Evolutionary conservation across 1,140 invertebrate genomes (phyloP).

Genomic region (Drosophila miranda): DNA sequence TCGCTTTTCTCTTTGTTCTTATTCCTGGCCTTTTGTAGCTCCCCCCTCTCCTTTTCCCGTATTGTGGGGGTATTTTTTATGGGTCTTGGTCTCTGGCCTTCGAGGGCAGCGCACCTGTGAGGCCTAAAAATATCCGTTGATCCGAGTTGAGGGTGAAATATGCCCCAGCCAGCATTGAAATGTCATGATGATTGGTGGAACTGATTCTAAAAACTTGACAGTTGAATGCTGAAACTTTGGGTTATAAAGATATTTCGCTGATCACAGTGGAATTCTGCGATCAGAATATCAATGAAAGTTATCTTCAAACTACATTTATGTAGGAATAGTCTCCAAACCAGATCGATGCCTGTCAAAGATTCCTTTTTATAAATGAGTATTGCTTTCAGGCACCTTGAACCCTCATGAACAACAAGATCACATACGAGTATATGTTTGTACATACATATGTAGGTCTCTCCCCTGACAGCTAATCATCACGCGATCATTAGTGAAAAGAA

Average conservation of each 20-base stretch:
- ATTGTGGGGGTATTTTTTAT: slow-evolving; percentile 20
- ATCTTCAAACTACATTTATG: too few species aligned
- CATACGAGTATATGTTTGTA: too few species aligned
- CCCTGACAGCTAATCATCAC: slow-evolving; percentile 23
- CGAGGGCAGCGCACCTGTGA: slow-evolving; percentile 61
- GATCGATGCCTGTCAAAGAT: too few species aligned
- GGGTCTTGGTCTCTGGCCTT: slow-evolving; percentile 51
- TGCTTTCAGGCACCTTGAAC: not conserved
- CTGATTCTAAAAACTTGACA: slow-evolving; percentile 14
- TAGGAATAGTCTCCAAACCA: not conserved
- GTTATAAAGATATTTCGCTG: too few species aligned
- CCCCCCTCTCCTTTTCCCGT: not conserved
- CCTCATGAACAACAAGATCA: too few species aligned
- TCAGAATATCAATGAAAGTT: too few species aligned
- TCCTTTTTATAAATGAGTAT: too few species aligned
- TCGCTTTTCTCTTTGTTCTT: slow-evolving; percentile 33
- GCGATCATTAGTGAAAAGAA: slow-evolving; percentile 37
- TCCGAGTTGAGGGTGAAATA: slow-evolving; percentile 1
- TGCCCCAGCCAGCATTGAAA: slow-evolving; percentile 36
- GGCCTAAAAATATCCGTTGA: slow-evolving; percentile 33
- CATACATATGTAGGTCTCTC: too few species aligned
- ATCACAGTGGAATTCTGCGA: too few species aligned
- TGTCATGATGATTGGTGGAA: slow-evolving; percentile 20
- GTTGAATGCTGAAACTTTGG: slow-evolving; percentile 24
- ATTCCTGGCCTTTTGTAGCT: slow-evolving; percentile 43